These are phyloP conservation scores for Tretioscincus oriximinensis DNA, from an alignment of 2,113 vertebrate species.

Conservation along the genomic window DNA sequence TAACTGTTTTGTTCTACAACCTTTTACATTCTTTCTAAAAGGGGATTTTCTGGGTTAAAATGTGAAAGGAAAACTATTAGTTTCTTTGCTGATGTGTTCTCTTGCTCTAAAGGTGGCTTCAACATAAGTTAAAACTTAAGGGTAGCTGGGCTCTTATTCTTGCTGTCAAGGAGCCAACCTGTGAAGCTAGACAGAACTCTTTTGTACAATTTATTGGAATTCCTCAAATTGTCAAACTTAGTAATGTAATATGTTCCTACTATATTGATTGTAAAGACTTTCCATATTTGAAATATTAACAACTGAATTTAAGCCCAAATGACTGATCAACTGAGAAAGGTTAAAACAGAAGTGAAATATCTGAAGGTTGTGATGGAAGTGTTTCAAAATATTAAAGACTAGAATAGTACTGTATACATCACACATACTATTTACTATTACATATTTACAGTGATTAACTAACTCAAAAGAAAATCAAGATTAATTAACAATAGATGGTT, in stretches of 20 bases:
- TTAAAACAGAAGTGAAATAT: constrained; percentile 28
- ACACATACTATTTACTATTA: no score
- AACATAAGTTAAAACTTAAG: no score
- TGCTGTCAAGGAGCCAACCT: constrained; percentile 52
- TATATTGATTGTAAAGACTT: constrained; percentile 24
- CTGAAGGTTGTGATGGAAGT: constrained; percentile 9
- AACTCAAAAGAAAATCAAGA: neutral
- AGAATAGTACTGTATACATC: constrained; percentile 11
- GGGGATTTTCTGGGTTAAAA: no score
- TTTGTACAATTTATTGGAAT: constrained; percentile 41
- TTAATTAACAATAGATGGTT: neutral
- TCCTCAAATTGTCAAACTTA: constrained; percentile 22
- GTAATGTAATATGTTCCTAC: neutral
- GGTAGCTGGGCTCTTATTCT: constrained; percentile 15
- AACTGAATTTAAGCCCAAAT: neutral
- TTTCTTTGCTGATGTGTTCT: no score
- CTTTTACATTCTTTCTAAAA: no score
- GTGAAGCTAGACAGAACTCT: constrained; percentile 40
- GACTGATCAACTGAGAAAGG: constrained; percentile 15
- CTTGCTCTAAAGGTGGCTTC: no score
- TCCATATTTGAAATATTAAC: neutral
- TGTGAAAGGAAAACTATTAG: no score
- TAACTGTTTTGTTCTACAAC: no score
- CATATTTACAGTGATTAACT: neutral
- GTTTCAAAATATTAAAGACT: constrained; percentile 35